Base-by-base conservation (phyloP, 2,888 invertebrate genomes). In the Hypselothyrea guttata region DNA sequence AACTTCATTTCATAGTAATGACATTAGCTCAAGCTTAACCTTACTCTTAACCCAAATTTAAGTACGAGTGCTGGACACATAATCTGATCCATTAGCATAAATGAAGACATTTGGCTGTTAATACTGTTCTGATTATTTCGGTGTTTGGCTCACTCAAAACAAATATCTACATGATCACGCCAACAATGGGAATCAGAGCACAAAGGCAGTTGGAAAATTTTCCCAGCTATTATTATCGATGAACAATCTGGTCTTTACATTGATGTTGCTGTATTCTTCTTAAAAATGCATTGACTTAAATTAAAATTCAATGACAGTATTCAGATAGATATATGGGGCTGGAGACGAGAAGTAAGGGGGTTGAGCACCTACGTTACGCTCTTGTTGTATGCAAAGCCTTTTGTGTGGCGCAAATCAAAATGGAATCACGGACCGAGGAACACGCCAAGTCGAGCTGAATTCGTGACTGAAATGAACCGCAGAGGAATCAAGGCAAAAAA, bases 391-490 rank as follows among this genome's bases (percentile, higher is more conserved):
- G 75, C 72, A 73, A 65, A 51, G 47, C 57, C 59, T 58, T 72
- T 72, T 72, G 58, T 67, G 61, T 72, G 71, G 69, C 69, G 77
- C 69, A 78, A 78, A 78, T 78, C 78, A 78, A 79, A 78, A 78
- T 76, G 74, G 82, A 84, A 75, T 79, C 71, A 84, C 65, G 63
- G 75, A 81, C 75, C 76, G 71, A 75, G 71, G 77, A 83, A 81
- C 84, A 79, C 72, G 81, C 72, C 67, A 65, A 71, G 58, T 75
- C 49, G 62, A 60, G 11, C 13, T 59, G 68, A 86, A 66, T 78
- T 84, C 84, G 84, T 84, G 84, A 84, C 84, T 84, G 55, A 86
- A 84, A 72, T 84, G 86, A 86, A 86, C 84, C 86, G 84, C 76
- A 76, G 74, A 82, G 73, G 22, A 79, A 86, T 75, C 71, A 77